Conservation (phyloP, 1,140 invertebrate species). For the Artemia franciscana region DNA sequence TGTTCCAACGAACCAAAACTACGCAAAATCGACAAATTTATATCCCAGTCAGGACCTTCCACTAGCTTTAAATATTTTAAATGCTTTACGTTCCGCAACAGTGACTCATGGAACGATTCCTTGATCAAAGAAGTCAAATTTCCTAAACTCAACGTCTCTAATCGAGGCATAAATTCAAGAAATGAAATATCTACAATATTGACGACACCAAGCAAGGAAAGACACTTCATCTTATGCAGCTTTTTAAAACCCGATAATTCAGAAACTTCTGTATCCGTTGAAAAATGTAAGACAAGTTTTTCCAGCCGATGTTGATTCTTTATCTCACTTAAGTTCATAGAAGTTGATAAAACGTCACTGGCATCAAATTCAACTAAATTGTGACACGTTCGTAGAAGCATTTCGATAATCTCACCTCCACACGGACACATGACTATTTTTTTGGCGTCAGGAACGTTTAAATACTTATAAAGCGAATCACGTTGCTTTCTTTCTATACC, state of each 20-base stretch:
- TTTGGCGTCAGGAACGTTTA: background rate
- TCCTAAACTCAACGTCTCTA: background rate
- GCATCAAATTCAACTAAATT: background rate
- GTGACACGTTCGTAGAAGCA: background rate
- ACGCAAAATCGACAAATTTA: background rate
- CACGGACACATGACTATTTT: background rate
- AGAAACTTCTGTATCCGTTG: background rate
- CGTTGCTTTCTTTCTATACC: background rate
- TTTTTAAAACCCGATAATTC: background rate
- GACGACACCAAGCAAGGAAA: background rate
- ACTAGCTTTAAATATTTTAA: background rate
- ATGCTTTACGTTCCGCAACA: background rate
- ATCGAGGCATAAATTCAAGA: background rate
- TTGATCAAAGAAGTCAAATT: background rate
- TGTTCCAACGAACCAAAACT: background rate
- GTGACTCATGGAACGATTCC: background rate
- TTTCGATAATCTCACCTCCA: background rate
- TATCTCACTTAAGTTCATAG: background rate
- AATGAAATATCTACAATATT: background rate
- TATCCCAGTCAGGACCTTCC: background rate
- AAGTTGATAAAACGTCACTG: background rate
- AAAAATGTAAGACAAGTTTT: background rate
- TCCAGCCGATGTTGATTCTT: background rate
- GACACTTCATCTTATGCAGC: background rate
- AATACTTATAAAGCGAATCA: background rate